A percentile compares a stretch with the other conserved stretches of the same genome.
Conservation (phyloP, 64 coral and sea anemone genomes). For the Stichodactyla helianthus region DNA sequence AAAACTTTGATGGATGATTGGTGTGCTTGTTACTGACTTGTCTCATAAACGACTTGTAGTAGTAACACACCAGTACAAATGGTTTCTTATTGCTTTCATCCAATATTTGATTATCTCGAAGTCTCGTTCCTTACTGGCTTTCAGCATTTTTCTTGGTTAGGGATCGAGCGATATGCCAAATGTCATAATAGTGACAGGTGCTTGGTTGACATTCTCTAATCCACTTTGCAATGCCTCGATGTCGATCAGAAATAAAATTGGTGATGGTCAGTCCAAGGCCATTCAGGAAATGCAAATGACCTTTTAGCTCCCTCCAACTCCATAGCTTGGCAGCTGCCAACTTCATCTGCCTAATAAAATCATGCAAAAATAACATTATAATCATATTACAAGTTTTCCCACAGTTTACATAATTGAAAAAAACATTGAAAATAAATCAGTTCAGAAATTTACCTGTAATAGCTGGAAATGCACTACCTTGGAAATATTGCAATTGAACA, state of each 20-base stretch:
- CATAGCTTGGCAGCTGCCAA: neutral
- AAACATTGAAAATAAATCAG: conserved; percentile 12
- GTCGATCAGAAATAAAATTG: conserved; percentile 29
- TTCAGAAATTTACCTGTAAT: conserved; percentile 32
- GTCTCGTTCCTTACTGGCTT: conserved; percentile 6
- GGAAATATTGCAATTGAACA: conserved; percentile 26
- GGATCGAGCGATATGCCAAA: conserved; percentile 28
- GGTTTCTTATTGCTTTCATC: conserved; percentile 7
- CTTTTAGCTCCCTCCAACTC: conserved; percentile 26
- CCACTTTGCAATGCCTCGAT: conserved; percentile 36
- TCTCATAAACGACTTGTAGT: conserved; percentile 22
- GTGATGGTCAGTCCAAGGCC: conserved; percentile 9
- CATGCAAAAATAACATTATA: no score
- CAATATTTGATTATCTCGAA: conserved; percentile 16
- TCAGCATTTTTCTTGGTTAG: conserved; percentile 12
- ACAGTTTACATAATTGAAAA: conserved; percentile 22
- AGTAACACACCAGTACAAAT: conserved; percentile 33
- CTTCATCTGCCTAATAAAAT: neutral
- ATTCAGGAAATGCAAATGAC: conserved; percentile 1
- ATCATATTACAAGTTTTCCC: no score
- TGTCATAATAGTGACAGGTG: conserved; percentile 25
- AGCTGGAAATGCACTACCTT: conserved; percentile 25
- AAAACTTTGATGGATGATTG: conserved; percentile 15
- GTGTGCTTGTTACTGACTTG: conserved; percentile 22
- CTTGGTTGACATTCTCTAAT: neutral